Conservation (phyloP, 2,797 vertebrate species). For the Pseudocheirus occidentalis region DNA sequence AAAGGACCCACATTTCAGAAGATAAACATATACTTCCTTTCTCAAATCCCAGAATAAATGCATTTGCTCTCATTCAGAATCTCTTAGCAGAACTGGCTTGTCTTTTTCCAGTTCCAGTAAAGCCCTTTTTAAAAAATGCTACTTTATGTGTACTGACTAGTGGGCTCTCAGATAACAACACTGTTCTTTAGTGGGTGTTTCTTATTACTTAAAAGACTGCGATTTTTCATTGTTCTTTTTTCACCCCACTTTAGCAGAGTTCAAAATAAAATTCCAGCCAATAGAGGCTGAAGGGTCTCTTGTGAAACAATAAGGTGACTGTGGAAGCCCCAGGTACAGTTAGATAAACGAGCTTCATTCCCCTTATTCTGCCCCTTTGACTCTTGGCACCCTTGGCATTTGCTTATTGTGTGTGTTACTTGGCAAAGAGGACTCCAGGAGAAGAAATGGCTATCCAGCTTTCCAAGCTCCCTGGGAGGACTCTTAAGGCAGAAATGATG, state of each 20-base stretch:
- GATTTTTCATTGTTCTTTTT: background rate
- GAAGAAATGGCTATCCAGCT: constrained; percentile 82
- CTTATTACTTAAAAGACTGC: background rate
- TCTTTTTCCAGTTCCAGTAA: background rate
- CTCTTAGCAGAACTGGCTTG: background rate
- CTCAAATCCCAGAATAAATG: constrained; percentile 1
- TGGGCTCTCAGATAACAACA: background rate
- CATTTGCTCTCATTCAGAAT: background rate
- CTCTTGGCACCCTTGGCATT: constrained; percentile 71
- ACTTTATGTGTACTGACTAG: background rate
- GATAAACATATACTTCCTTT: background rate
- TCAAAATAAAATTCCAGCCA: background rate
- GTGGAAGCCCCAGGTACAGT: background rate
- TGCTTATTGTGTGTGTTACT: constrained; percentile 65
- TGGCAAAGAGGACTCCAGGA: constrained; percentile 82
- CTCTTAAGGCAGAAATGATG: constrained; percentile 83
- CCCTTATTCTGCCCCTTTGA: constrained; percentile 75
- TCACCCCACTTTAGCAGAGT: background rate
- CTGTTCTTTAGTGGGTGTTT: background rate
- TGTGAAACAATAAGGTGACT: background rate
- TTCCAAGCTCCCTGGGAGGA: constrained; percentile 80
- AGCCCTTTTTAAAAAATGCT: background rate
- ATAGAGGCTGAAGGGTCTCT: background rate
- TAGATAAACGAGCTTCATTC: background rate
- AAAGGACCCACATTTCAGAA: background rate